Conservation (phyloP, 2,113 vertebrate genomes). For the Calidris pygmaea region DNA sequence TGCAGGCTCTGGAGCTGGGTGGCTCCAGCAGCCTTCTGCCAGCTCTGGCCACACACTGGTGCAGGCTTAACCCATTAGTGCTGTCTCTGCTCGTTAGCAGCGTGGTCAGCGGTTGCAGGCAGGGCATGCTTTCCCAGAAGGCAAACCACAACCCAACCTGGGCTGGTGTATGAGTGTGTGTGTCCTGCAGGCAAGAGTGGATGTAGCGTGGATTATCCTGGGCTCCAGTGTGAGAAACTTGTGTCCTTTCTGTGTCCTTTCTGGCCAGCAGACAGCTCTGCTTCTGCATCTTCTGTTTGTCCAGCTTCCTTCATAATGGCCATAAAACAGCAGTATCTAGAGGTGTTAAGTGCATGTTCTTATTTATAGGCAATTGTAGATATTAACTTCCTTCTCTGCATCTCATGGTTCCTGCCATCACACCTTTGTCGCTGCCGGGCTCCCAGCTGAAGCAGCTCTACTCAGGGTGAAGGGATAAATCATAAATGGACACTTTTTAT, state of each 20-base stretch:
- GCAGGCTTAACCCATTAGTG: background rate
- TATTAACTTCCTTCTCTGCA: background rate
- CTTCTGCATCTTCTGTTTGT: background rate
- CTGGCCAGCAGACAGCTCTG: no score
- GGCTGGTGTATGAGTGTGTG: background rate
- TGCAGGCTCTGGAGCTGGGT: background rate
- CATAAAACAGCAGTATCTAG: background rate
- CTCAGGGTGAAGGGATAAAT: background rate
- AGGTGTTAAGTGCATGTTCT: background rate
- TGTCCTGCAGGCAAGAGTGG: background rate
- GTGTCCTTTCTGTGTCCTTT: accelerated
- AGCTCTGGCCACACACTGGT: background rate
- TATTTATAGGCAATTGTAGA: background rate
- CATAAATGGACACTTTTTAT: background rate
- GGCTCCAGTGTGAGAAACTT: background rate
- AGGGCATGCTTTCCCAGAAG: background rate
- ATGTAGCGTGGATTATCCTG: background rate
- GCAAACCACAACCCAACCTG: background rate
- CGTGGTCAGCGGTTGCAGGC: background rate
- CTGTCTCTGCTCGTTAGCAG: background rate
- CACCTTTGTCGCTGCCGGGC: no score
- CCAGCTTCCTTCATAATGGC: background rate
- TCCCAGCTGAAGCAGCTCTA: background rate
- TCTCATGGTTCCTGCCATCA: background rate
- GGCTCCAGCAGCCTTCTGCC: background rate